Conservation (phyloP, 2,113 vertebrate species). For the Synodontis membranacea region DNA sequence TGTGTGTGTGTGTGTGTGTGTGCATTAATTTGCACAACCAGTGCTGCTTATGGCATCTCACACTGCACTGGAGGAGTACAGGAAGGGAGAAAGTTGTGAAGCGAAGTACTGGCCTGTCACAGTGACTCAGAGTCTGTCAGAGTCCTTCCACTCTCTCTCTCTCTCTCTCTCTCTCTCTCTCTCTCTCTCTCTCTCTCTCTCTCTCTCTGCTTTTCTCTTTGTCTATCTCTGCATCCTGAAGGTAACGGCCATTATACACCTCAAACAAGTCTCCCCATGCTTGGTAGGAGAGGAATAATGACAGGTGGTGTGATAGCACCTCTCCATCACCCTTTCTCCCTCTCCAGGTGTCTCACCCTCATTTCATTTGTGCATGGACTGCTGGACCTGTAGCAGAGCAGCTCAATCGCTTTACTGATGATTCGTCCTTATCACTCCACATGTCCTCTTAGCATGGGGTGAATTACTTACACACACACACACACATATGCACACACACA, state of each 20-base stretch:
- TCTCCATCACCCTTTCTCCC: not conserved
- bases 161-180: conserved; percentile 26
- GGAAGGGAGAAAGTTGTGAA: conserved; percentile 45
- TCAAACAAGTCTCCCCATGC: conserved; percentile 42
- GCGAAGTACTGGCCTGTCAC: conserved; percentile 38
- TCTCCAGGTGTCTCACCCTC: conserved; percentile 42
- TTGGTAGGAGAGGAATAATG: conserved; percentile 46
- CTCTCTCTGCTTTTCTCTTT: not conserved
- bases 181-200: not conserved
- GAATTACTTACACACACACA: conserved; percentile 39
- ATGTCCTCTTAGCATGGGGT: conserved; percentile 50
- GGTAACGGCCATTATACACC: conserved; percentile 49
- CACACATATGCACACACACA: conserved; percentile 31
- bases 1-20: not conserved
- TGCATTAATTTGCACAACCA: conserved; percentile 31
- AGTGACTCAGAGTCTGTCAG: conserved; percentile 41
- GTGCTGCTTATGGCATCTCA: not conserved
- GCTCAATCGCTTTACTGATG: conserved; percentile 48
- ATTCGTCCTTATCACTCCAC: conserved; percentile 41
- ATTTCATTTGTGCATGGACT: conserved; percentile 45
- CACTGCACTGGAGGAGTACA: conserved; percentile 3
- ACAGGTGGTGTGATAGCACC: conserved; percentile 51
- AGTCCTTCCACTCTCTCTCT: conserved; percentile 32
- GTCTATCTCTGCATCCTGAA: conserved; percentile 43
- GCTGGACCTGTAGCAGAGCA: conserved; percentile 29